Evolutionary conservation across 2,888 invertebrate genomes (phyloP).

Genomic region (Phorcus lineatus): DNA sequence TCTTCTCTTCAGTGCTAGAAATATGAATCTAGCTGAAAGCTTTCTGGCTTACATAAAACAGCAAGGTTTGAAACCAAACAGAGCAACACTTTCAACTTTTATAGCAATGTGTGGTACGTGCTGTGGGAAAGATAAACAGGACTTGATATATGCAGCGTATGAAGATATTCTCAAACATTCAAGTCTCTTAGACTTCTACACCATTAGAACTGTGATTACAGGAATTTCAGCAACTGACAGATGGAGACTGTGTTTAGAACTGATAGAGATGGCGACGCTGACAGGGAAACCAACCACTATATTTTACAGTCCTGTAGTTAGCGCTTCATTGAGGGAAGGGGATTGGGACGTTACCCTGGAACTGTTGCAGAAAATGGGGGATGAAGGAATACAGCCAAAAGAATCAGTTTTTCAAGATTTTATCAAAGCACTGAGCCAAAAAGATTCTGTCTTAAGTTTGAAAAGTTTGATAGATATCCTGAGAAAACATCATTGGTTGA

Average conservation of each 20-base stretch:
- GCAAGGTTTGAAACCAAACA: constrained; percentile 21
- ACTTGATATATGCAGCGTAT: constrained; percentile 25
- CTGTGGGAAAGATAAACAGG: constrained; percentile 27
- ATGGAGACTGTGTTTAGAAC: constrained; percentile 42
- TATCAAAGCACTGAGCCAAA: constrained; percentile 10
- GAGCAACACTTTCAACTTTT: constrained; percentile 29
- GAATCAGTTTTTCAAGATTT: constrained; percentile 22
- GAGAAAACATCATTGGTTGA: constrained; percentile 27
- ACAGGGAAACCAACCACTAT: not conserved
- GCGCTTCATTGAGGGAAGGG: constrained; percentile 31
- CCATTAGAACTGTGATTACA: constrained; percentile 33
- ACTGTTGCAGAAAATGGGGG: constrained; percentile 28
- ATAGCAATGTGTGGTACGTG: constrained; percentile 31
- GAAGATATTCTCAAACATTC: constrained; percentile 26
- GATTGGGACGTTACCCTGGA: constrained; percentile 25
- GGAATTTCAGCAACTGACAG: constrained; percentile 40
- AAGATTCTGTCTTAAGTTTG: not conserved
- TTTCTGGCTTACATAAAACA: constrained; percentile 26
- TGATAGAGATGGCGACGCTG: constrained; percentile 38
- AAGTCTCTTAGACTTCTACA: constrained; percentile 31
- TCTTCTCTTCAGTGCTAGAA: constrained; percentile 19
- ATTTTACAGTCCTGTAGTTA: constrained; percentile 28
- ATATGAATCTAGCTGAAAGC: constrained; percentile 11
- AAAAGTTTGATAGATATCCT: not conserved
- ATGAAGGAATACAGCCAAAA: constrained; percentile 19